phyloP scores from a whole-genome alignment of 2,888 invertebrate species.

The Orgyia antiqua region DNA sequence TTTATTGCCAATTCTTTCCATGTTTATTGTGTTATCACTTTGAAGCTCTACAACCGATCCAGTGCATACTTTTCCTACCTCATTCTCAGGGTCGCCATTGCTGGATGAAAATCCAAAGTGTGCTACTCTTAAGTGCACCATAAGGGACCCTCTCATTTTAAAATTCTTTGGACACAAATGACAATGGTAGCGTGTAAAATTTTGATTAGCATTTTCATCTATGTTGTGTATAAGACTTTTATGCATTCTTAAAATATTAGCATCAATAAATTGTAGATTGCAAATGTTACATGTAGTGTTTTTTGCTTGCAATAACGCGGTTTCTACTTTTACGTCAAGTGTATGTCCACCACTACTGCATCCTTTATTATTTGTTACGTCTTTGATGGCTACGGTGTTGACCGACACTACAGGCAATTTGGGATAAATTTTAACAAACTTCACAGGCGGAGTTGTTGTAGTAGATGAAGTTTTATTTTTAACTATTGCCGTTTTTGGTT shows the following conservation, averaged over 20 bases:
- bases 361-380: conserved; percentile 42
- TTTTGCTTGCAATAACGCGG: conserved; percentile 34
- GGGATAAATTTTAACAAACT: conserved; percentile 69
- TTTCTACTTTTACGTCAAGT: conserved; percentile 51
- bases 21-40: conserved; percentile 33
- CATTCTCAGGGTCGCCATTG: conserved; percentile 24
- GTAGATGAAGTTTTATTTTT: conserved; percentile 60
- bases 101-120: conserved; percentile 80
- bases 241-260: conserved; percentile 84
- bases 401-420: conserved; percentile 62
- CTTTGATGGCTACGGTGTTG: conserved; percentile 54
- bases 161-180: conserved; percentile 88
- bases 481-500: conserved; percentile 42
- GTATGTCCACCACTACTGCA: conserved; percentile 28
- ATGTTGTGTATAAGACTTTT: conserved; percentile 83
- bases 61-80: conserved; percentile 23
- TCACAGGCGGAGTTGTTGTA: conserved; percentile 46
- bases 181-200: conserved; percentile 80
- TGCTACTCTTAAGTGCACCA: conserved; percentile 89
- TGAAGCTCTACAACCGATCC: conserved; percentile 24
- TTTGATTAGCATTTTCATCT: conserved; percentile 51
- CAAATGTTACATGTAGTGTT: conserved; percentile 81
- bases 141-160: conserved; percentile 88
- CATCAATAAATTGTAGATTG: conserved; percentile 83
- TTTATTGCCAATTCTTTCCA: conserved; percentile 80